Conservation (phyloP, 1,140 invertebrate genomes). For the Dendroctonus valens region DNA sequence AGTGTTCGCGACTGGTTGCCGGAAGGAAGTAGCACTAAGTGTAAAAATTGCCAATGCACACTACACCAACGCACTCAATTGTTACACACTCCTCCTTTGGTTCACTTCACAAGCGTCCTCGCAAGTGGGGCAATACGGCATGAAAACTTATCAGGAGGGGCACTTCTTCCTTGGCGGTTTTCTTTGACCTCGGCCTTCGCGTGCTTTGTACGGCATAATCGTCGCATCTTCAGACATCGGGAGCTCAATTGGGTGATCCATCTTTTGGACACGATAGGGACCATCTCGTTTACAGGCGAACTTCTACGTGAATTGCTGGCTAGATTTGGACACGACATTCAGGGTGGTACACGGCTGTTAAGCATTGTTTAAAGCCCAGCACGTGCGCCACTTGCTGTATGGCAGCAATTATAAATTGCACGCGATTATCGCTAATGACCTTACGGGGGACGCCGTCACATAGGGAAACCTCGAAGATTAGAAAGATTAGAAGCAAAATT, state of each 20-base stretch:
- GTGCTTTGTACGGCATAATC: background rate
- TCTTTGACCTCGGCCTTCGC: background rate
- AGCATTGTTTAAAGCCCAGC: conserved; percentile 39
- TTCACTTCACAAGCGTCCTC: background rate
- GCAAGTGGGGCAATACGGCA: background rate
- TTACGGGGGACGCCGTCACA: too few species aligned
- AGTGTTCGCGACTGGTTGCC: too few species aligned
- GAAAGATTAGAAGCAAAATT: too few species aligned
- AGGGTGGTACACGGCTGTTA: conserved; percentile 48
- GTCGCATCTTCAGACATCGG: too few species aligned
- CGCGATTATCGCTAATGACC: too few species aligned
- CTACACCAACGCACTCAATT: background rate
- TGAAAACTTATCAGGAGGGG: background rate
- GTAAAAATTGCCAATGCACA: too few species aligned
- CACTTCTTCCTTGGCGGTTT: background rate
- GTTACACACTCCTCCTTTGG: background rate
- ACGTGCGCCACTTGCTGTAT: conserved; percentile 38
- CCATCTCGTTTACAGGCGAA: conserved; percentile 12
- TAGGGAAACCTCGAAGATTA: too few species aligned
- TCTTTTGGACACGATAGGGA: conserved; percentile 5
- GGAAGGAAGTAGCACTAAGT: too few species aligned
- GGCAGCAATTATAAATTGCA: conserved; percentile 45
- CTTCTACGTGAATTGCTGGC: background rate
- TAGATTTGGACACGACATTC: conserved; percentile 30
- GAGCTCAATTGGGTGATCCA: too few species aligned